These are phyloP conservation scores for Hephaestus fuliginosus DNA, from an alignment of 2,797 vertebrate genomes.

Conservation along the genomic window DNA sequence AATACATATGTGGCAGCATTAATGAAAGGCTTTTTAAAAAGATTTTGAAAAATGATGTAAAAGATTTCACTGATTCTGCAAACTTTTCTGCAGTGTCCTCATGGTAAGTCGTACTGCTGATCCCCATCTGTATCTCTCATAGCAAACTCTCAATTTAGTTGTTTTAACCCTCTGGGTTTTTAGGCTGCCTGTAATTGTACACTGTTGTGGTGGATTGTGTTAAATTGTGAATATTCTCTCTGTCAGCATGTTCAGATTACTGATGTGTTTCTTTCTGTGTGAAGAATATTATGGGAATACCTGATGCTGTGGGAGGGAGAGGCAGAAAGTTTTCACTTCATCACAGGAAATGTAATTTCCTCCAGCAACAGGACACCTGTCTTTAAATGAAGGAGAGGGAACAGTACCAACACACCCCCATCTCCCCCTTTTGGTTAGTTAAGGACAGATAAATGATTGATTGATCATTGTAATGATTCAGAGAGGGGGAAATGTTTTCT, in stretches of 20 bases:
- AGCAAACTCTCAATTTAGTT: conserved; percentile 7
- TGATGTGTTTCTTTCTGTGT: conserved; percentile 37
- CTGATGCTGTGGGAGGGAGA: not conserved
- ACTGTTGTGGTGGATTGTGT: conserved; percentile 36
- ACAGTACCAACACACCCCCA: not conserved
- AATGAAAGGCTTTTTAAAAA: no score
- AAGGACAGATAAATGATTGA: not conserved
- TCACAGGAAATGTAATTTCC: not conserved
- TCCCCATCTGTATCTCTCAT: conserved; percentile 18
- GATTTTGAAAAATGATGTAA: no score
- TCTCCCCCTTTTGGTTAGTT: not conserved
- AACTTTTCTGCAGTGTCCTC: no score
- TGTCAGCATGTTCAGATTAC: conserved; percentile 26
- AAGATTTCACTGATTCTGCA: no score
- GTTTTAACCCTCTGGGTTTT: conserved; percentile 12
- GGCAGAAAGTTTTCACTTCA: not conserved
- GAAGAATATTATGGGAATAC: conserved; percentile 21
- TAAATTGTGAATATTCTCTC: conserved; percentile 29
- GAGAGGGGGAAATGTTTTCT: not conserved
- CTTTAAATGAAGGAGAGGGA: not conserved
- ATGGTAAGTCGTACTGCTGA: not conserved
- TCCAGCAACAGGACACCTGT: conserved; percentile 27
- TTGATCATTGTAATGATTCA: not conserved
- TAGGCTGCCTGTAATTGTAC: conserved; percentile 28
- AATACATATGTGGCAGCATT: no score